Base-by-base conservation (phyloP, 92 coral and sea anemone genomes). In the Pocillopora meandrina region DNA sequence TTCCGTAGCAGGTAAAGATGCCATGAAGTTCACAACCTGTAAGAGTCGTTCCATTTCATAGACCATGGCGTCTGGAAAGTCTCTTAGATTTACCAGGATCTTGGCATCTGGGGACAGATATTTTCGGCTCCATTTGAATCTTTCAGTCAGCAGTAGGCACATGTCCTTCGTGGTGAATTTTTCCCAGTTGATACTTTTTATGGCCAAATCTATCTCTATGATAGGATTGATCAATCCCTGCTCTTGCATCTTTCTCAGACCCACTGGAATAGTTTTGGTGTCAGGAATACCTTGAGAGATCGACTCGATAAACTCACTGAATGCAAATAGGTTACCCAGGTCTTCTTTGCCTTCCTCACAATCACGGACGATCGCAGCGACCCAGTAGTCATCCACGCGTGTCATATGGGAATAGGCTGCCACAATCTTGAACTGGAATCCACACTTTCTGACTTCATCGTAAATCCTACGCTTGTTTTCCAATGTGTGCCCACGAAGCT, bases 391-490 rank as follows among this genome's bases (percentile, higher is more conserved):
- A 14, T 87, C 94, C 15, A 90, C 69, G 61, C 92, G 92, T 10
- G 92, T 85, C 94, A 91, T 91, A 76, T 91, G 92, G 63, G 94
- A 88, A 82, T 88, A 91, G 64, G 75, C 84, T 52, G 93, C 87
- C 7, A 90, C 91, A 55, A 90, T 79, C 23, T 77, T 87, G 77
- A 80, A 85, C 81, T 87, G 47, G 74, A 90, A 87, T 36, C 93
- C 93, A 36, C 85, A 81, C 67, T 84, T 90, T 70, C 83, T 87
- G 33, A 87, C 90, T 79, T 90, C 83, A 26, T 90, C 68, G 83
- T 86, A 90, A 77, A 90, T 90, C 23, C 77, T 82, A 84, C 90
- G 77, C 78, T 90, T 90, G 86, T 90, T 90, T 19, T 86, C 92
- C 16, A 86, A 76, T 42, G 92, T 81, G 74, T 90, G 87, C 11